These are phyloP conservation scores for Aphodius sticticus DNA, from an alignment of 2,888 invertebrate genomes.

Conservation along the genomic window DNA sequence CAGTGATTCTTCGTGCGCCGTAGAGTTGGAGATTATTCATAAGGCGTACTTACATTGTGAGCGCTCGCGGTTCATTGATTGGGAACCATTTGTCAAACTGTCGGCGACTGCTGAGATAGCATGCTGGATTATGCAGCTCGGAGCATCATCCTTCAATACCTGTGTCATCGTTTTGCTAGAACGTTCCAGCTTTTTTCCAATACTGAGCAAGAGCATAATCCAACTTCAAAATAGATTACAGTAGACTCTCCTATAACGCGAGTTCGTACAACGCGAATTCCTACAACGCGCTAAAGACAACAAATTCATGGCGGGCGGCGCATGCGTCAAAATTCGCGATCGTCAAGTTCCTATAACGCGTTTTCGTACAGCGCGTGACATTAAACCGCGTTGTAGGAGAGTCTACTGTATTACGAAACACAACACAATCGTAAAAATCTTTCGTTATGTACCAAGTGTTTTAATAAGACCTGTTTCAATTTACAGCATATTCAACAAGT, in stretches of 20 bases:
- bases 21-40: neutral
- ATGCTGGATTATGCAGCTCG: neutral
- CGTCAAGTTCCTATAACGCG: too few relatives aligned
- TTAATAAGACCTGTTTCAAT: neutral
- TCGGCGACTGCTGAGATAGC: conserved; percentile 16
- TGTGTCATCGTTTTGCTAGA: neutral
- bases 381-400: too few relatives aligned
- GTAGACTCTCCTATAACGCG: too few relatives aligned
- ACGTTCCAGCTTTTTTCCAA: neutral
- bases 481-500: neutral
- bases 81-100: conserved; percentile 41
- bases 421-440: too few relatives aligned
- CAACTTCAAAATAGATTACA: neutral
- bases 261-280: too few relatives aligned
- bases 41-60: neutral
- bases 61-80: conserved; percentile 34
- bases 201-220: neutral
- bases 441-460: too few relatives aligned
- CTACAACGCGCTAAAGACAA: too few relatives aligned
- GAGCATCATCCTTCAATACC: neutral
- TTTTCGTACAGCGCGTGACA: too few relatives aligned
- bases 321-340: too few relatives aligned
- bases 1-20: neutral
- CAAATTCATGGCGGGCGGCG: too few relatives aligned
- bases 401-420: too few relatives aligned